Conservation (phyloP, 2,797 vertebrate species). For the Lepilemur septentrionalis region DNA sequence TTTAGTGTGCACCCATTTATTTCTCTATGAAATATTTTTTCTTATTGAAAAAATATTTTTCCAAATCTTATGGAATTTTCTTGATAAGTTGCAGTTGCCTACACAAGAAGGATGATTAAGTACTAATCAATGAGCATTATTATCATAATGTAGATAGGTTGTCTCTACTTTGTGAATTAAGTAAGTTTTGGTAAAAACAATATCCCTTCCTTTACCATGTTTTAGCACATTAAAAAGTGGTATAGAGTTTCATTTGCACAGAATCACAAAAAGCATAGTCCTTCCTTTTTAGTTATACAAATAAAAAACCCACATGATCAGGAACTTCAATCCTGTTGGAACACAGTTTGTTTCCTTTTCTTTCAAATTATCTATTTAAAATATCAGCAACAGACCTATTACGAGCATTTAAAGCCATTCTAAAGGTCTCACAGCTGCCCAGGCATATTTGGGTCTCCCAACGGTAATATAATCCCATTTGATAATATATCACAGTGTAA, state of each 20-base stretch:
- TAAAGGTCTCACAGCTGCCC: neutral
- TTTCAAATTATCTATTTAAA: neutral
- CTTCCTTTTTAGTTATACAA: neutral
- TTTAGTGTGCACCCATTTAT: neutral
- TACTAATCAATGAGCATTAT: neutral
- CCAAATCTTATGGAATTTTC: neutral
- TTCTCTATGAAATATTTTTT: neutral
- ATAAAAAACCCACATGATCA: neutral
- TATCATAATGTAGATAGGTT: neutral
- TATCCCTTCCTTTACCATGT: neutral
- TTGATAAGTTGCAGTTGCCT: neutral
- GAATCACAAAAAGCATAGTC: neutral
- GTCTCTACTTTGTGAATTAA: neutral
- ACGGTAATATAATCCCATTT: neutral
- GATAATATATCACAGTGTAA: neutral
- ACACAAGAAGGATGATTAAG: neutral
- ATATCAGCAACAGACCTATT: neutral
- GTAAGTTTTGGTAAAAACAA: neutral
- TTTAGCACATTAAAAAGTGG: neutral
- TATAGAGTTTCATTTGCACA: neutral
- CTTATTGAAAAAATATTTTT: neutral
- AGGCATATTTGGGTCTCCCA: neutral
- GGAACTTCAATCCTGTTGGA: neutral
- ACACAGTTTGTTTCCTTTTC: neutral
- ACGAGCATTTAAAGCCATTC: neutral